Evolutionary conservation across 2,888 invertebrate species (phyloP).

Genomic region (Erpobdella octoculata): DNA sequence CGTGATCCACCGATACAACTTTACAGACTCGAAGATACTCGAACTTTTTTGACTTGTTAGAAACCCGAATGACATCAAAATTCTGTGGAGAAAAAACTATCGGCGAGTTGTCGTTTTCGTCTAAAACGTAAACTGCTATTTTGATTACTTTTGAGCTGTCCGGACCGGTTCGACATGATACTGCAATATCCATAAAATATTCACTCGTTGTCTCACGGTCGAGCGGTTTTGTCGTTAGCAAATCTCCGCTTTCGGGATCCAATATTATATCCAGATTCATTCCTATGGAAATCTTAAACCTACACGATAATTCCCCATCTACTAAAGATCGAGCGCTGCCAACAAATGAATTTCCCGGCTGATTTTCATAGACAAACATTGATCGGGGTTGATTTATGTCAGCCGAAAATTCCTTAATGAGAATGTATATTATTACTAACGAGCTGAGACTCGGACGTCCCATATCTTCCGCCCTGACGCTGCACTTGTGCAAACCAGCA

Average conservation of each 20-base stretch:
- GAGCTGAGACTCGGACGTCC: neutral
- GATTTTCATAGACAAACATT: conserved; percentile 3
- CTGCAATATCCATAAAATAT: neutral
- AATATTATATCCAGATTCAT: neutral
- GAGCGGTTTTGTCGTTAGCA: neutral
- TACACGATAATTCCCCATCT: too few relatives aligned
- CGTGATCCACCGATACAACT: neutral
- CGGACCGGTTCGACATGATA: neutral
- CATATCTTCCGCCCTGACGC: neutral
- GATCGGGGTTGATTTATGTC: too few relatives aligned
- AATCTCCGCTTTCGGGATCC: neutral
- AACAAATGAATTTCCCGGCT: neutral
- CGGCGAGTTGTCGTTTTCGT: neutral
- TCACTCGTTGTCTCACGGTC: neutral
- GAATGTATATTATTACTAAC: neutral
- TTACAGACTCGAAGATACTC: neutral
- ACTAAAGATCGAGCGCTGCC: neutral
- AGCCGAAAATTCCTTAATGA: too few relatives aligned
- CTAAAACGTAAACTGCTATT: neutral
- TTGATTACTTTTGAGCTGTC: neutral
- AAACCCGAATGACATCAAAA: neutral
- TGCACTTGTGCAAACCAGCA: neutral
- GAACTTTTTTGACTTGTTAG: neutral
- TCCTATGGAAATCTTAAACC: too few relatives aligned
- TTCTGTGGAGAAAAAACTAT: neutral